These are phyloP conservation scores for Aphelenchoides besseyi DNA, from an alignment of 1,140 invertebrate genomes.

Conservation along the genomic window DNA sequence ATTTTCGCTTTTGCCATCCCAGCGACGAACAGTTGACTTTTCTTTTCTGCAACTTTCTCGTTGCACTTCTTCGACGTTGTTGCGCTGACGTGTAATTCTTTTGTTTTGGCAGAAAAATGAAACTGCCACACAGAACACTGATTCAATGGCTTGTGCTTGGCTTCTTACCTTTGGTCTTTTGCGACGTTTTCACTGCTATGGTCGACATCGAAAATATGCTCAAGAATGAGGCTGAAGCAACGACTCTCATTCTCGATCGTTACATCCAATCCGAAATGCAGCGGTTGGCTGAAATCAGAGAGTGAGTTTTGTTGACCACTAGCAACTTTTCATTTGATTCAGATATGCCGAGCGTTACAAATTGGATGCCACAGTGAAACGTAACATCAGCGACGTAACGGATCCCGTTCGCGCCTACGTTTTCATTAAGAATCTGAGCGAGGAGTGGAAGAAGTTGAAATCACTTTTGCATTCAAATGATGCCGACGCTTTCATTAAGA, in stretches of 20 bases:
- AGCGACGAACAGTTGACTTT: too few species aligned
- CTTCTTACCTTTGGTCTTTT: background rate
- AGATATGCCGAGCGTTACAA: slow-evolving; percentile 21
- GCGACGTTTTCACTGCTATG: slow-evolving; percentile 52
- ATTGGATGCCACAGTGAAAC: slow-evolving; percentile 8
- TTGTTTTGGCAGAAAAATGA: slow-evolving; percentile 4
- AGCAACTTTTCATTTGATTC: slow-evolving; percentile 3
- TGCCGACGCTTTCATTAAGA: slow-evolving; percentile 50
- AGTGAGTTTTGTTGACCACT: slow-evolving; percentile 24
- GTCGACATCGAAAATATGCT: slow-evolving; percentile 49
- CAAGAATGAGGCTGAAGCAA: slow-evolving; percentile 35
- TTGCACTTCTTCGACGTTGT: too few species aligned
- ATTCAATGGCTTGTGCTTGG: background rate
- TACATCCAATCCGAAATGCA: slow-evolving; percentile 44
- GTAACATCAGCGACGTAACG: slow-evolving; percentile 34
- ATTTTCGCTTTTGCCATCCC: too few species aligned
- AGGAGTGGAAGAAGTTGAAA: slow-evolving; percentile 42
- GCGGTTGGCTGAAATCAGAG: slow-evolving; percentile 30
- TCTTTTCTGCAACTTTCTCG: too few species aligned
- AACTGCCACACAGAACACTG: background rate
- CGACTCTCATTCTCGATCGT: slow-evolving; percentile 32
- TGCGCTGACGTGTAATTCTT: background rate
- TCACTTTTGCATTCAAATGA: slow-evolving; percentile 38
- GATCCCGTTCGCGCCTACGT: slow-evolving; percentile 52
- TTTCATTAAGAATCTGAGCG: slow-evolving; percentile 40